Percentiles rank a stretch among this genome's conserved stretches.
Evolutionary conservation across 1,140 invertebrate species (phyloP).

Genomic region (Calliopsis andreniformis): DNA sequence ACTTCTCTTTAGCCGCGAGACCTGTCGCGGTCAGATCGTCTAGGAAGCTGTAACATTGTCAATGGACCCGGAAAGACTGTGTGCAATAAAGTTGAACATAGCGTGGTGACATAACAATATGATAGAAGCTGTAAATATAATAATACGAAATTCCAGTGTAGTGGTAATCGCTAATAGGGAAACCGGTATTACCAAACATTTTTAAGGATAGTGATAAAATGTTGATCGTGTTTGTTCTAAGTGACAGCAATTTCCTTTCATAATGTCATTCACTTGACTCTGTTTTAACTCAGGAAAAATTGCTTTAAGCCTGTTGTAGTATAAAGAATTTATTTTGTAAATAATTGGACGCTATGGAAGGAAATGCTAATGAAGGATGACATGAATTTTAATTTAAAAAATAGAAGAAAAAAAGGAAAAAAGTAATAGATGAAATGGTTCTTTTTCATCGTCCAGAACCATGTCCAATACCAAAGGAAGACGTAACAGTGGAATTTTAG

Average conservation of each 20-base stretch:
- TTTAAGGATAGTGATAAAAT: constrained; percentile 36
- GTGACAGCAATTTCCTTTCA: constrained; percentile 46
- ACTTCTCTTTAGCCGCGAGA: constrained; percentile 41
- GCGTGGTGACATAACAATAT: constrained; percentile 62
- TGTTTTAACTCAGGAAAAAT: no score
- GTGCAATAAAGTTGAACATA: constrained; percentile 65
- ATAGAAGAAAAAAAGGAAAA: constrained; percentile 28
- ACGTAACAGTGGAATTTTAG: constrained; percentile 47
- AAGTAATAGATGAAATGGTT: constrained; percentile 26
- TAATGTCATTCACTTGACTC: constrained; percentile 12
- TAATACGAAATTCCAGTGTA: constrained; percentile 54
- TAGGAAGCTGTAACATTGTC: constrained; percentile 4
- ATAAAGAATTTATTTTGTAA: background rate
- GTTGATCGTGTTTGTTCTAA: constrained; percentile 52
- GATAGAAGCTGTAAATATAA: constrained; percentile 66
- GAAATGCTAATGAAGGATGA: constrained; percentile 52
- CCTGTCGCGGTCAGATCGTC: background rate
- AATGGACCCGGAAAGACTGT: background rate
- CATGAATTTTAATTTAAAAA: constrained; percentile 58
- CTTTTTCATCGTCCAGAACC: constrained; percentile 48
- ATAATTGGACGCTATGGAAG: constrained; percentile 37
- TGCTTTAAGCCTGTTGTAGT: no score
- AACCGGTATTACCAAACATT: constrained; percentile 47
- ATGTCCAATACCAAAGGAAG: constrained; percentile 51
- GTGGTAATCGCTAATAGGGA: constrained; percentile 47